Evolutionary conservation across 35 echinoderm and acorn worm genomes (phyloP).

Genomic region (Apostichopus japonicus): DNA sequence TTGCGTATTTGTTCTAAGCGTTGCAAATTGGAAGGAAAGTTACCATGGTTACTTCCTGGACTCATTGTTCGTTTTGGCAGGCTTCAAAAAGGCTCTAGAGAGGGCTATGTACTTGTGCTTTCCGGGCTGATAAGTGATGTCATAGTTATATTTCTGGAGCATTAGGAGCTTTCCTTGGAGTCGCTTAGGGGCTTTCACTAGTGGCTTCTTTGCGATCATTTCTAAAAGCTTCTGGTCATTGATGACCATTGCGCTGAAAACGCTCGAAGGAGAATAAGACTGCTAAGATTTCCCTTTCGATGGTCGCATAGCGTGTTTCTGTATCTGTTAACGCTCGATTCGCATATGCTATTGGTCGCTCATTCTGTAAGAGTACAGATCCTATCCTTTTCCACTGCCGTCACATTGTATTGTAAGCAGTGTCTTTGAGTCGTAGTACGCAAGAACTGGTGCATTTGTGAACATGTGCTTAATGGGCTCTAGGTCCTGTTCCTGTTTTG

Average conservation of each 20-base stretch:
- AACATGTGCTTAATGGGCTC: not conserved
- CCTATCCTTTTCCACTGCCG: not conserved
- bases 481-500: not conserved
- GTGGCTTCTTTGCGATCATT: slow-evolving; percentile 1
- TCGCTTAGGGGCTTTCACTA: not conserved
- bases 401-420: not conserved
- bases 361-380: not conserved
- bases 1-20: too few species aligned
- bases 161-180: not conserved
- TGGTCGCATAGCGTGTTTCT: slow-evolving; percentile 28
- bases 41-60: too few species aligned
- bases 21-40: too few species aligned
- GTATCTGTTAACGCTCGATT: slow-evolving; percentile 6
- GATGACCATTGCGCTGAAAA: slow-evolving; percentile 5
- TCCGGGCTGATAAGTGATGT: not conserved
- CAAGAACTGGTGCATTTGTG: not conserved
- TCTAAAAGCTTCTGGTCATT: slow-evolving; percentile 33
- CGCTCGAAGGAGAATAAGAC: slow-evolving; percentile 33
- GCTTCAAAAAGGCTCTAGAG: slow-evolving; percentile 13
- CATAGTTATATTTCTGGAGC: slow-evolving; percentile 9
- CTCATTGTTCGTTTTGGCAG: too few species aligned
- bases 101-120: not conserved
- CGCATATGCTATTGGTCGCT: slow-evolving; percentile 26
- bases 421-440: slow-evolving; percentile 16
- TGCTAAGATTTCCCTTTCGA: slow-evolving; percentile 50